Conservation (phyloP, 2,888 invertebrate genomes). For the Limnephilus lunatus region DNA sequence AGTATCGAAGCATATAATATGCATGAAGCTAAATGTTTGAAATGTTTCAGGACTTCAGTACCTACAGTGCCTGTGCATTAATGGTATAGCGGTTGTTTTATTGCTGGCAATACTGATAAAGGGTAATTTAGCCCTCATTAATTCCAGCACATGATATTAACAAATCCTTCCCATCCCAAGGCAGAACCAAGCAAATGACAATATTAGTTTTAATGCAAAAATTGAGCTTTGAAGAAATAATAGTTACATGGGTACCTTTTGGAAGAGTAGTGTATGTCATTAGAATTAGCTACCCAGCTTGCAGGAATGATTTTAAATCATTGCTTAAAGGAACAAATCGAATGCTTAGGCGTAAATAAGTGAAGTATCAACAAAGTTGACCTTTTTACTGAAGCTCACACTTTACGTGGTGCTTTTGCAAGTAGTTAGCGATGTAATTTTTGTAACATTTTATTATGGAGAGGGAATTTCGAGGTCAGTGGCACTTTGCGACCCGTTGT, state of each 20-base stretch:
- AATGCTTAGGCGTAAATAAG: neutral
- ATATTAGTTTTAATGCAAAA: neutral
- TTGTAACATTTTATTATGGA: conserved; percentile 46
- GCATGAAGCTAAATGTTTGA: neutral
- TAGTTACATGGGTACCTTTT: neutral
- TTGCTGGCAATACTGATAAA: neutral
- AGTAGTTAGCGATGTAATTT: neutral
- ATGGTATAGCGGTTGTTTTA: neutral
- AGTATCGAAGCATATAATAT: neutral
- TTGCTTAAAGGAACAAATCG: neutral
- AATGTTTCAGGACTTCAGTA: neutral
- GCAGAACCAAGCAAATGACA: neutral
- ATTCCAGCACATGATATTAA: neutral
- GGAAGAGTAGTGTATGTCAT: neutral
- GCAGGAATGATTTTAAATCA: neutral
- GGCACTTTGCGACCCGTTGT: conserved; percentile 75
- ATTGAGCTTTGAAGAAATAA: neutral
- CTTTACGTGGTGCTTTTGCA: neutral
- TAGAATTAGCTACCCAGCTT: neutral
- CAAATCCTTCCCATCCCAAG: neutral
- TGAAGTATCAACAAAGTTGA: neutral
- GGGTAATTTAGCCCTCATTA: neutral
- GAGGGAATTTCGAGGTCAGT: conserved; percentile 70
- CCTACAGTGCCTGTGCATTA: neutral
- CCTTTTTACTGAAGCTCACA: neutral